phyloP scores from a whole-genome alignment of 2,797 vertebrate species.

The Cynopterus sphinx region DNA sequence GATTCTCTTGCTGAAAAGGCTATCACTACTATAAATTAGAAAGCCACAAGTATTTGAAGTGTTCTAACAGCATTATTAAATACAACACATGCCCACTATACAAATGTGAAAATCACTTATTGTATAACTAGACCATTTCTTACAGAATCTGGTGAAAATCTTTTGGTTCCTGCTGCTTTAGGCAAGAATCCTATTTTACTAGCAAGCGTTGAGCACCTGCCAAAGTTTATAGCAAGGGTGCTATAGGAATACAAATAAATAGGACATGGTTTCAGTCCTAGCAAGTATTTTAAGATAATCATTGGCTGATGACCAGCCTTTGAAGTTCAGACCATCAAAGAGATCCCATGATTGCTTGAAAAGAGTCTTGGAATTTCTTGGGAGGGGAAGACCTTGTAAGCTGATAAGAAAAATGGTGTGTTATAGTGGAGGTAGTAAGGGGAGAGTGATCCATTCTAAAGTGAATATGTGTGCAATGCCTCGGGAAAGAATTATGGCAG shows the following conservation, averaged over 20 bases:
- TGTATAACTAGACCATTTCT: background rate
- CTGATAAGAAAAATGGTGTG: background rate
- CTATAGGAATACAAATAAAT: background rate
- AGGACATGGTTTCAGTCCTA: background rate
- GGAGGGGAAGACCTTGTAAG: background rate
- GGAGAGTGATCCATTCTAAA: background rate
- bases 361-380: background rate
- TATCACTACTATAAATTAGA: background rate
- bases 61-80: background rate
- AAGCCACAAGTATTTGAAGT: background rate
- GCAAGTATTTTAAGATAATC: background rate
- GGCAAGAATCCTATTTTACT: background rate
- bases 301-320: background rate
- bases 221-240: background rate
- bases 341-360: background rate
- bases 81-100: background rate
- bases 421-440: background rate
- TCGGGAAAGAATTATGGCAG: background rate
- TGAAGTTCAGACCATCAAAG: background rate
- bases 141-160: background rate
- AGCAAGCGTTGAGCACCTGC: background rate
- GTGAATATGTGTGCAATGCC: background rate
- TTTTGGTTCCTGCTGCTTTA: background rate
- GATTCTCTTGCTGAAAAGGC: background rate
- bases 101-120: background rate